phyloP scores from a whole-genome alignment of 2,113 vertebrate species.

The Saiga tatarica region DNA sequence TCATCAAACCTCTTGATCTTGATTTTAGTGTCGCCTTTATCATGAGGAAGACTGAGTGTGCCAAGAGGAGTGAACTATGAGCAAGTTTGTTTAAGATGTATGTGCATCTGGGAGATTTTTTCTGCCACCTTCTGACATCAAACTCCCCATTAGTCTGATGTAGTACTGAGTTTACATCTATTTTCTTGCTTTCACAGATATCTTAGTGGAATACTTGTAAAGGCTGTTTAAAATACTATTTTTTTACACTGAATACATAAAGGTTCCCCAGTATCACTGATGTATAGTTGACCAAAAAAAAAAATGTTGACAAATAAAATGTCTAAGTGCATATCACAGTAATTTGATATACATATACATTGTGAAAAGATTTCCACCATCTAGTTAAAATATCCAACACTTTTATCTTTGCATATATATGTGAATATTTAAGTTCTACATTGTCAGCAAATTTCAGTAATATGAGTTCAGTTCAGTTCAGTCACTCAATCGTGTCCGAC shows the following conservation, averaged over 20 bases:
- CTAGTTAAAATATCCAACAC: background rate
- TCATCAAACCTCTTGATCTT: background rate
- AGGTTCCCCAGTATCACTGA: background rate
- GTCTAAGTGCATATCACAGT: background rate
- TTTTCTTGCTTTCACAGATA: background rate
- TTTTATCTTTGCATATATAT: background rate
- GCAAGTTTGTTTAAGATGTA: background rate
- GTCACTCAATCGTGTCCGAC: too few species aligned
- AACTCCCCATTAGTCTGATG: rapidly evolving
- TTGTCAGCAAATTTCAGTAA: too few species aligned
- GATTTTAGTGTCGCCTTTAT: background rate
- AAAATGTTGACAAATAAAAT: background rate
- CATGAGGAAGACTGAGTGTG: background rate
- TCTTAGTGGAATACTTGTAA: background rate
- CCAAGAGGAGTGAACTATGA: background rate
- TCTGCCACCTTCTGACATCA: background rate
- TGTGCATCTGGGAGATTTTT: background rate
- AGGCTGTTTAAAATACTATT: background rate
- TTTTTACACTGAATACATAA: background rate
- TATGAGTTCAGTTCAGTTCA: too few species aligned
- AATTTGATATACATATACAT: background rate
- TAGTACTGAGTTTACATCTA: background rate
- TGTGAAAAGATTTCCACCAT: background rate
- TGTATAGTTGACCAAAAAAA: background rate
- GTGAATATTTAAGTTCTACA: background rate